Evolutionary conservation across 2,888 invertebrate genomes (phyloP), one percentile per base, ranked within the genome.

Genomic region (Andrena bicolor): DNA sequence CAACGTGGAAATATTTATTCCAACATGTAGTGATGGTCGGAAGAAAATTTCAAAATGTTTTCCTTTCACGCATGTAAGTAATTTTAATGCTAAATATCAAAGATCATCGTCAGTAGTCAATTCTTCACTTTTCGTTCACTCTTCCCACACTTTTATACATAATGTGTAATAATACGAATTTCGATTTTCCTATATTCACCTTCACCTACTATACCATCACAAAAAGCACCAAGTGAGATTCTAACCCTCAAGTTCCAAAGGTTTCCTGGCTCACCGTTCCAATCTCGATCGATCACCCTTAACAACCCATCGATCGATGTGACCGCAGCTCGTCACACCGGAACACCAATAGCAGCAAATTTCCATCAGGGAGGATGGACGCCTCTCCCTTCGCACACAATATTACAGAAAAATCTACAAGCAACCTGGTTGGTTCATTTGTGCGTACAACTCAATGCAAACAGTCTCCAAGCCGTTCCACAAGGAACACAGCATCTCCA

Each of bases 291-390:
- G 16, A 68, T 51, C 23, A 49, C 20, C 35, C 26, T 30, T 30
- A 32, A 58, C 20, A 41, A 64, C 20, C 20, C 49, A 32, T 60
- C 30, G 70, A 60, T 64, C 56, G 23, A 60, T 51, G 30, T 56
- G 41, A 58, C 53, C 69, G 56, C 35, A 73, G 63, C 13, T 63
- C 32, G 28, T 56, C 26, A 30, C 66, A 70, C 23, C 51, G 65
- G 70, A 70, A 75, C 58, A 68, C 48, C 5, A 28, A 7, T 69
- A 77, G 49, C 8, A 71, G 66, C 28, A 23, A 10, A 41, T 64
- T 63, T 41, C 64, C 68, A 53, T 56, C 51, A 30, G 6, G 49
- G 20, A n/a, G 23, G 56, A 41, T 41, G 41, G 16, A 41, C 10
- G 41, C 10, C n/a, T 28, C 1, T 26, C 26, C 49, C 49, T 16